Base-by-base conservation (phyloP, 2,888 invertebrate species). In the Desoria tigrina region DNA sequence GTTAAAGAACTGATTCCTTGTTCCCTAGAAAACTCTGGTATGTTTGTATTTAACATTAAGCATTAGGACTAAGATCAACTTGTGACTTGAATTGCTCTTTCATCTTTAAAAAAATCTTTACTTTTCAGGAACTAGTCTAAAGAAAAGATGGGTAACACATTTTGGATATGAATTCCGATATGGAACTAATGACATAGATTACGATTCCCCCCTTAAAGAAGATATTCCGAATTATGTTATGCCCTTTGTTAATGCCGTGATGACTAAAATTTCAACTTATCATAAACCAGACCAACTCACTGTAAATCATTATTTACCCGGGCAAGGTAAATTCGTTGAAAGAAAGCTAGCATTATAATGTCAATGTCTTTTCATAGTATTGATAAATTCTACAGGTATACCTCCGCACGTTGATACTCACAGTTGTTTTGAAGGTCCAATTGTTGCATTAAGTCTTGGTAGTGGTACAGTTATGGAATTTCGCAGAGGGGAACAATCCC, bases 401-500 rank as follows among this genome's bases (percentile, higher is more conserved):
- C 97, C 98, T 37, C 86, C 90, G 0, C 98, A 99, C 81, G 87
- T 95, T 23, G 98, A 99, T 79, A 95, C 93, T 0, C 95, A 96
- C 79, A 94, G 94, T 80, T 90, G 94, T 0, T 99, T 98, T 81
- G 89, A 90, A 73, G 89, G 89, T 78, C 90, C 89, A 1, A 90
- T 98, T 69, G 79, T 96, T 27, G 93, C 94, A 0, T 79, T 98
- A 0, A 96, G 95, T 2, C 82, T 96, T 18, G 88, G 89, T 2
- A 88, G 92, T 1, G 84, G 88, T 64, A 86, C 90, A 59, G 85
- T 94, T 0, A 96, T 97, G 94, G 92, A 96, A 76, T 96, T 95
- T 81, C 87, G 86, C 71, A 86, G 86, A 75, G 84, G 84, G 58
- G 82, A 83, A 49, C 84, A 84, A 65, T 85, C 85, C 74, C 79